These are phyloP conservation scores for Gouania willdenowi DNA, from an alignment of 2,797 vertebrate species.

Conservation along the genomic window DNA sequence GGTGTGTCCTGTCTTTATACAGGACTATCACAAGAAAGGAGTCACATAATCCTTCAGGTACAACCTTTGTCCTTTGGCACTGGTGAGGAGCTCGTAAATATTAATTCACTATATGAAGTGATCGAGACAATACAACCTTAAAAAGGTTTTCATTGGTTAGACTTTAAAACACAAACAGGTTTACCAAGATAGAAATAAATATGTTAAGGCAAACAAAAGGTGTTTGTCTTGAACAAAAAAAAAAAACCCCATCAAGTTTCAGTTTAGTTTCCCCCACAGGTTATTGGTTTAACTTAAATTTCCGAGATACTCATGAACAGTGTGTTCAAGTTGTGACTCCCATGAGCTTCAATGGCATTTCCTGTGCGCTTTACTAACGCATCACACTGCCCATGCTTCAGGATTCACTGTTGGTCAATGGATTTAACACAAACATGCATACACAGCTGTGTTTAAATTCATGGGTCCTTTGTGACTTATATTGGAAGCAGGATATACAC, in stretches of 20 bases:
- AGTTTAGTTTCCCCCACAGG: neutral
- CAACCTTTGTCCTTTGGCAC: neutral
- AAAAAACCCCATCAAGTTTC: no score
- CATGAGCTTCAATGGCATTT: conserved; percentile 61
- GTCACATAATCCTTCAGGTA: neutral
- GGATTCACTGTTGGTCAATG: conserved; percentile 44
- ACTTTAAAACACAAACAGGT: no score
- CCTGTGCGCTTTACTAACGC: conserved; percentile 55
- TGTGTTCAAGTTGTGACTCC: conserved; percentile 38
- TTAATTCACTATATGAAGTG: no score
- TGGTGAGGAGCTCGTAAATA: neutral
- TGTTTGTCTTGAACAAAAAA: neutral
- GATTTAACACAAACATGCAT: conserved; percentile 54
- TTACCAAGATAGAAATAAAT: no score
- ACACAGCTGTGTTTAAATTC: conserved; percentile 43
- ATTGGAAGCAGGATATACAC: neutral
- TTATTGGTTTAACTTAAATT: conserved; percentile 33
- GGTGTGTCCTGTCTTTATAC: neutral
- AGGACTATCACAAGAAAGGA: neutral
- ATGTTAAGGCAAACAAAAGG: no score
- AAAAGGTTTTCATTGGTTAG: no score
- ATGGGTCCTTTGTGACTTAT: neutral
- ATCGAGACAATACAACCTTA: no score
- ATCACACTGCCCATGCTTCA: conserved; percentile 19
- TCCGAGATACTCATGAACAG: conserved; percentile 11